Evolutionary conservation across 2,797 vertebrate species (phyloP).

Genomic region (Schizothorax lantsangensis): DNA sequence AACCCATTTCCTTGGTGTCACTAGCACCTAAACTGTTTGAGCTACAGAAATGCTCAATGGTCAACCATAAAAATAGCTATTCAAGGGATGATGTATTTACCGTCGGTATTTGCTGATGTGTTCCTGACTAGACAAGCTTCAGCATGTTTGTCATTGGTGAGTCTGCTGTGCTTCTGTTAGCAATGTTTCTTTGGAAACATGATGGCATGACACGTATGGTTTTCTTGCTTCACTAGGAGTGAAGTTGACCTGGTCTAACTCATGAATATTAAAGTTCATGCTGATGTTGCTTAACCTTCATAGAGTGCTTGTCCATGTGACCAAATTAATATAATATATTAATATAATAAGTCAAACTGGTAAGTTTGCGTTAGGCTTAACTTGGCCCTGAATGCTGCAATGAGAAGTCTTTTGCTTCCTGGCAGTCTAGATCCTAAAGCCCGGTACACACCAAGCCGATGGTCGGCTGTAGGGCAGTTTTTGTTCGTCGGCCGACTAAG

Average conservation of each 20-base stretch:
- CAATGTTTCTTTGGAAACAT: neutral
- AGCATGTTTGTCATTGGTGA: neutral
- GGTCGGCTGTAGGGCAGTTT: too few relatives aligned
- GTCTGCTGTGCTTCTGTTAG: neutral
- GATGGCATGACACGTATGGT: neutral
- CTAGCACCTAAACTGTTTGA: neutral
- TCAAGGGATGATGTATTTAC: neutral
- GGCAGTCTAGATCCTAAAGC: neutral
- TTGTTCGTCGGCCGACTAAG: too few relatives aligned
- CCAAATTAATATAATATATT: neutral
- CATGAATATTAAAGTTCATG: constrained; percentile 1
- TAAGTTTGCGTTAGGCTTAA: neutral
- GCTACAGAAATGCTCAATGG: neutral
- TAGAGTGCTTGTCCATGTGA: neutral
- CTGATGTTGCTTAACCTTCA: neutral
- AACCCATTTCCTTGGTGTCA: neutral
- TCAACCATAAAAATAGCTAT: neutral
- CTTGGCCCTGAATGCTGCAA: neutral
- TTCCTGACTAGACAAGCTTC: neutral
- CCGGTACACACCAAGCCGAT: too few relatives aligned
- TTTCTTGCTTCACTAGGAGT: neutral
- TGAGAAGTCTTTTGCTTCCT: neutral
- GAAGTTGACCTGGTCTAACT: neutral
- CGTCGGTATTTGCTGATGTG: neutral
- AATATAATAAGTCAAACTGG: neutral